Evolutionary conservation across 2,113 vertebrate species (phyloP).

Genomic region (Alexandromys fortis): DNA sequence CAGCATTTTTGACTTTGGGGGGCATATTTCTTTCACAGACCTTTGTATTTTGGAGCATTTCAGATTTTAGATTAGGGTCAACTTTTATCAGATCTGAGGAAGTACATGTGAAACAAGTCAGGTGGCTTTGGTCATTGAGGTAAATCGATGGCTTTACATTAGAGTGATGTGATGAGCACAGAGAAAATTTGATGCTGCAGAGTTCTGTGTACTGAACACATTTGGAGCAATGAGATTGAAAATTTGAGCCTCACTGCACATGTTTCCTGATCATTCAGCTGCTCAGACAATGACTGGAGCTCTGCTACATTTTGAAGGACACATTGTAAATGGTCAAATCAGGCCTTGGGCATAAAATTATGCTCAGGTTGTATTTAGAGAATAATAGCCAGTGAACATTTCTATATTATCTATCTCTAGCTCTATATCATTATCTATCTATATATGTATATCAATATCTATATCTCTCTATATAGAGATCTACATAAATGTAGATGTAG

Average conservation of each 20-base stretch:
- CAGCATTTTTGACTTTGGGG: neutral
- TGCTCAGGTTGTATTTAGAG: neutral
- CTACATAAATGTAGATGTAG: neutral
- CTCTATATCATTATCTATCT: neutral
- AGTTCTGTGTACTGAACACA: neutral
- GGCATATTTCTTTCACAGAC: neutral
- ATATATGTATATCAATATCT: neutral
- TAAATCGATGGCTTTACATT: slow-evolving; percentile 11
- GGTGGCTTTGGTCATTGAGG: neutral
- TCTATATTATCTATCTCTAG: slow-evolving; percentile 12
- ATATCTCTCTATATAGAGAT: neutral
- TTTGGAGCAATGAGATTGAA: slow-evolving; percentile 38
- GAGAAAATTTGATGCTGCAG: neutral
- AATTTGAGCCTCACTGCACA: neutral
- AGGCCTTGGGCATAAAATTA: neutral
- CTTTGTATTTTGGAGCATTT: neutral
- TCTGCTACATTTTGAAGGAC: neutral
- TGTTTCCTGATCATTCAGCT: slow-evolving; percentile 5
- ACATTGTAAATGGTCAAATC: neutral
- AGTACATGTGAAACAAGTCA: neutral
- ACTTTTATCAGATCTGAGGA: neutral
- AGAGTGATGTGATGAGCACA: neutral
- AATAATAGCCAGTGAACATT: slow-evolving; percentile 41
- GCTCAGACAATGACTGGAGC: slow-evolving; percentile 4
- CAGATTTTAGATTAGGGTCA: neutral